Evolutionary conservation across 37 sponge, comb jelly and placozoan species (phyloP), one percentile per base, ranked within the genome.

Genomic region (Crambe crambe): DNA sequence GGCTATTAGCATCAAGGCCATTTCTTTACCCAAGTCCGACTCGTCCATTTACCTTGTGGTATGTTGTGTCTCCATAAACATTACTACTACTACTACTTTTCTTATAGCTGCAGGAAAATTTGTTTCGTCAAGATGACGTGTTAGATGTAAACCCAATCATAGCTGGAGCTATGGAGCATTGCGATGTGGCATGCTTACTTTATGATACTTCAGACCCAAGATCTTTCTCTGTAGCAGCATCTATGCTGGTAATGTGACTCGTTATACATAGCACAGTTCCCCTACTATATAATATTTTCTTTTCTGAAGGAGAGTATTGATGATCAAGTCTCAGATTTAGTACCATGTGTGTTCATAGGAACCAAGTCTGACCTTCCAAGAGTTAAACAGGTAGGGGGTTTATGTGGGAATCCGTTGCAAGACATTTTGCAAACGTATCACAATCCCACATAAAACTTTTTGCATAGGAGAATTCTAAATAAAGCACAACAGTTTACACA

Each of bases 291-390:
- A 51, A 18, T 51, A 15, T 18, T 51, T 51, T 77, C 44, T 5
- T 58, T 1, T 74, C 56, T 56, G 0, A 68, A 92, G 93, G 65
- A 82, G n/a, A 40, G 60, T 25, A 73, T 92, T 9, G 80, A 87
- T 9, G 84, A n/a, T 54, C 56, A 17, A n/a, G 15, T 73, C 17
- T 43, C 74, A 23, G 74, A 88, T 23, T 56, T 85, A 3, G 73
- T 92, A 18, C 93, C 93, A 0, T 92, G 86, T 74, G 75, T 88
- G n/a, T 92, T 92, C 78, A 77, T 92, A 30, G 89, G 86, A 17
- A 92, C 89, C 29, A 87, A 92, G 43, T 67, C 75, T 26, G 93
- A 92, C 68, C 79, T 78, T 10, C 78, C 89, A 40, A 76, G 59
- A 73, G 89, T 88, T 22, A 61, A 82, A 72, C 93, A 92, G 79